Conservation (phyloP, 2,113 vertebrate species). For the Alosa alosa region DNA sequence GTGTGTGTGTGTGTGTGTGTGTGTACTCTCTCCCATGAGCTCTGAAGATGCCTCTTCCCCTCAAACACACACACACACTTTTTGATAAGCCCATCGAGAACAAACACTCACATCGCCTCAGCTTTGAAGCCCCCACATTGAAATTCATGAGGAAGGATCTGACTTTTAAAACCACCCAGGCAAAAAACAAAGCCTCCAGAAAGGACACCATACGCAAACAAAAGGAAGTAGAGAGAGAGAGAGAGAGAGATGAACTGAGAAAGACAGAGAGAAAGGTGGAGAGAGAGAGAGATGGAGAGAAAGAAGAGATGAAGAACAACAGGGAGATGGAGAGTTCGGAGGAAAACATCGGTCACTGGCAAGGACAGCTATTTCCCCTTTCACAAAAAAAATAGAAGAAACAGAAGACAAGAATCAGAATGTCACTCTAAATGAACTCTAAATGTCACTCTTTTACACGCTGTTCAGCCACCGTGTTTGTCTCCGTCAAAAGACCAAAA, state of each 20-base stretch:
- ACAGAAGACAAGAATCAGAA: background rate
- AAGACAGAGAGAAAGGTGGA: background rate
- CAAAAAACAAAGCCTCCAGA: background rate
- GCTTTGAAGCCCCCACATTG: slow-evolving; percentile 74
- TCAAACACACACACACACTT: background rate
- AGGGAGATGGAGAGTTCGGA: background rate
- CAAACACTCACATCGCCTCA: slow-evolving; percentile 34
- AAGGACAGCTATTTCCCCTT: background rate
- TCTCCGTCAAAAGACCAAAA: background rate
- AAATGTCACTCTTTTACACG: background rate
- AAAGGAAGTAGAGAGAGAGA: background rate
- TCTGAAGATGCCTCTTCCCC: background rate
- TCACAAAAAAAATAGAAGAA: background rate
- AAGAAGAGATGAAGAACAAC: background rate
- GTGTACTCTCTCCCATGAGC: background rate
- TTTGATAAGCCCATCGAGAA: background rate
- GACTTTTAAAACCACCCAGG: slow-evolving; percentile 60
- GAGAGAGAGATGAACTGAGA: background rate
- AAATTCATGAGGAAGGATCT: slow-evolving; percentile 68
- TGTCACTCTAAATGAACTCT: no score
- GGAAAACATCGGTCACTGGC: background rate
- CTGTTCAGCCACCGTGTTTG: background rate
- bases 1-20: background rate
- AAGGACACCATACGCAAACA: background rate
- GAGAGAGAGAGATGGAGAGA: slow-evolving; percentile 3